Base-by-base conservation (phyloP, 1,140 invertebrate genomes). In the Epicauta chinensis region DNA sequence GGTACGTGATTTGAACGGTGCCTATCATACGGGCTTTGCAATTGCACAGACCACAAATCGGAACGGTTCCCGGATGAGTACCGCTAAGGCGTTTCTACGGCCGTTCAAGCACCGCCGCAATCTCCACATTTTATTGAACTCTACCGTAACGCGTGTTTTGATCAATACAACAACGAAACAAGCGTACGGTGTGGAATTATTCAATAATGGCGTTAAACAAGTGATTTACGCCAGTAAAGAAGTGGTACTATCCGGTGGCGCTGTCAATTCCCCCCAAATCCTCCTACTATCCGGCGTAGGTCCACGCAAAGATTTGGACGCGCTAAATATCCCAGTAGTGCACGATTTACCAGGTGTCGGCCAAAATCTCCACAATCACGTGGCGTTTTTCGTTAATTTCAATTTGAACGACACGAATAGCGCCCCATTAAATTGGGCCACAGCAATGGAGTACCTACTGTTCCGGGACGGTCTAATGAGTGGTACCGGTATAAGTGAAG, bases 21-120 rank as follows among this genome's bases (percentile, higher is more conserved):
- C 80, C 10, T 77, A 78, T 3, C 82, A 87, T 56, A 86, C 85
- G 0, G 88, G 89, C 1, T 91, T 93, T 61, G 76, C 81, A 16
- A 90, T 91, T 41, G 88, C 83, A 2, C 93, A 91, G 75, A 93
- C 83, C 16, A 96, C 91, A 0, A 88, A 89, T 41, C 77, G 88
- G 48, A 87, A 93, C 64, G 93, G 93, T 1, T 89, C 88, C 0
- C 78, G 93, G 3, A 80, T 93, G 47, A 93, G 87, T 55, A 81
- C 83, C 0, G 80, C 86, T 0, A 76, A 84, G 38, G 91, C 89
- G 0, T 97, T 91, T 70, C 73, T 97, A 1, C 73, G 88, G 16
- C 91, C 93, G 0, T 87, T 84, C 11, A 77, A 81, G 58, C 73
- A 82, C 34, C 75, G 90, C 12, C 74, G 75, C 31, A 89, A 92